phyloP scores from a whole-genome alignment of 2,113 vertebrate species.

The Rousettus leschenaultii region DNA sequence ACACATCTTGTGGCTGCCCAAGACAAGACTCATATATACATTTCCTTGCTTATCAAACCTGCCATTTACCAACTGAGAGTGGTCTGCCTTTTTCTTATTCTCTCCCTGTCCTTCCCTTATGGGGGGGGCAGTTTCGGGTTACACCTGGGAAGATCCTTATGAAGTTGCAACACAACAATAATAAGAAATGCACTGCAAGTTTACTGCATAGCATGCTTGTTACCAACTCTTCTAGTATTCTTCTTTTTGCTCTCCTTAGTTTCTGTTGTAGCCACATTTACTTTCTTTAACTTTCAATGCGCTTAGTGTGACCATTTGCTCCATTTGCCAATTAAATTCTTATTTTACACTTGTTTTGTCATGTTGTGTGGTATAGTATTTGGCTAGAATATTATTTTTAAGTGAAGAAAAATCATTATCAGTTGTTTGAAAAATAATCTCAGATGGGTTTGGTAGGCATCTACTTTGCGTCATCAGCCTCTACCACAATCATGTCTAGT shows the following conservation, averaged over 20 bases:
- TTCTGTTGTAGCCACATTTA: background rate
- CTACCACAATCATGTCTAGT: background rate
- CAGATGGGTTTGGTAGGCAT: background rate
- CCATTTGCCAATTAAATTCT: background rate
- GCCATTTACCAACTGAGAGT: background rate
- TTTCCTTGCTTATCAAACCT: background rate
- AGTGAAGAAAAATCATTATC: background rate
- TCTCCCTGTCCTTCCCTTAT: background rate
- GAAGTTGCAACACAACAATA: background rate
- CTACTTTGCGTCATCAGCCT: background rate
- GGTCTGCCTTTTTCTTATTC: background rate
- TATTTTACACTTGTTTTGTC: background rate
- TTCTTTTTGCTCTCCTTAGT: background rate
- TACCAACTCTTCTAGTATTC: background rate
- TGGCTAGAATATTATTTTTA: background rate
- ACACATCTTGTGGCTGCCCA: background rate
- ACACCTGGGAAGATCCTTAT: background rate
- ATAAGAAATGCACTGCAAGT: background rate
- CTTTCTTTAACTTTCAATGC: background rate
- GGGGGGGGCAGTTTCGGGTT: background rate
- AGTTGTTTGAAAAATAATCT: background rate
- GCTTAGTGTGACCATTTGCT: background rate
- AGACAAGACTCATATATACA: background rate
- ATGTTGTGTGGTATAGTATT: background rate
- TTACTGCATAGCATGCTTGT: accelerated